Base-by-base conservation (phyloP, 2,888 invertebrate genomes). In the Siphlonurus alternatus region DNA sequence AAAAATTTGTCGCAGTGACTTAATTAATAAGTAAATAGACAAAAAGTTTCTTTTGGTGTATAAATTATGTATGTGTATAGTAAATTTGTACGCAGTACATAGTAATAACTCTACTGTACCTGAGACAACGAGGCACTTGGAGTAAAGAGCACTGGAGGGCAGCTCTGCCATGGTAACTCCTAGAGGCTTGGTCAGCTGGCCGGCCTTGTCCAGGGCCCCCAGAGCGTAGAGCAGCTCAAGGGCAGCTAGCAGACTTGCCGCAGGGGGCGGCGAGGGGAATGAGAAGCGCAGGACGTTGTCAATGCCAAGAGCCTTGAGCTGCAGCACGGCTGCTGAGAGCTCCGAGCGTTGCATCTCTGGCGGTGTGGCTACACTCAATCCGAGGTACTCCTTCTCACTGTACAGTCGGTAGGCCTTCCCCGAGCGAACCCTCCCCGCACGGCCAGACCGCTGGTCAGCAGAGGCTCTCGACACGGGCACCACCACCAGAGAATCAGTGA, bases 331-430 rank as follows among this genome's bases (percentile, higher is more conserved):
- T 0, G 87, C 82, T 0, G 93, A 86, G 61, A 99, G 78, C 71
- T 95, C 93, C 61, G 88, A 87, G 10, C 99, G 77, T 67, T 91
- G 89, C 83, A 99, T 93, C 79, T 99, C 98, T 0, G 98, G 96
- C 0, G 92, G 88, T 0, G 89, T 88, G 23, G 84, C 80, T 0
- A 79, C 77, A 0, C 84, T 79, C 1, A 99, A 74, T 0, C 82
- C 77, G 71, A 82, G 92, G 63, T 87, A 61, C 7, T 56, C 64
- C 53, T 82, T 81, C 74, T 97, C 94, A 1, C 85, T 83, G 70
- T 89, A 92, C 1, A 93, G 74, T 67, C 91, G 86, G 72, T 87
- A 97, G 0, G 89, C 88, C 76, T 91, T 90, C 62, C 98, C 98
- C 0, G 87, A 79, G 61, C 84, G 78, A 10, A 90, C 82, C 60